phyloP scores from a whole-genome alignment of 1,140 invertebrate species.

The Macrostomum lignano region DNA sequence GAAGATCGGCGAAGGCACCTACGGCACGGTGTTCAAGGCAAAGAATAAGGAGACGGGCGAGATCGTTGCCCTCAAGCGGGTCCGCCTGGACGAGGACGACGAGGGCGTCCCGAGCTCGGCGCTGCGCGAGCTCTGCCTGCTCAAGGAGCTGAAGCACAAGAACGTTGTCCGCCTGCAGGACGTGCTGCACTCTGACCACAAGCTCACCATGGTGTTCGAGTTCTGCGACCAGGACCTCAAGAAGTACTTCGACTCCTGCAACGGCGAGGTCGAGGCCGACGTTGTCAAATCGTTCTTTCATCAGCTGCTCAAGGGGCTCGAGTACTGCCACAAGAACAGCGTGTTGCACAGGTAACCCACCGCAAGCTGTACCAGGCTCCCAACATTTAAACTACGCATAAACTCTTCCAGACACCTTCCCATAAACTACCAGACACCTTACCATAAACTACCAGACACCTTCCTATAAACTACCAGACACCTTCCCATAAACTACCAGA shows the following conservation, averaged over 20 bases:
- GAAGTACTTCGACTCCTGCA: constrained; percentile 94
- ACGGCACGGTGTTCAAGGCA: constrained; percentile 95
- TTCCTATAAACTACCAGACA: too few species aligned
- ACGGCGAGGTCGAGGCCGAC: constrained; percentile 40
- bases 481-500: too few species aligned
- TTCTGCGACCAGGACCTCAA: constrained; percentile 98
- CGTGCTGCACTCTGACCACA: constrained; percentile 87
- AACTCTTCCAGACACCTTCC: too few species aligned
- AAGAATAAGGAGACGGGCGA: constrained; percentile 84
- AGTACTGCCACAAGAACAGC: constrained; percentile 74
- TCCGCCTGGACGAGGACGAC: constrained; percentile 79
- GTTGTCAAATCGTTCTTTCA: constrained; percentile 37
- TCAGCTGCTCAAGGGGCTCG: constrained; percentile 63
- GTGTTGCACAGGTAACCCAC: too few species aligned
- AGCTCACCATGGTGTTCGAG: constrained; percentile 88
- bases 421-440: too few species aligned
- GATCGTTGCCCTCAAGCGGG: constrained; percentile 83
- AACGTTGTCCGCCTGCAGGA: constrained; percentile 87
- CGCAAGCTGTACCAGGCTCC: too few species aligned
- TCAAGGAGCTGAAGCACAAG: constrained; percentile 91
- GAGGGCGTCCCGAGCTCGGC: constrained; percentile 95
- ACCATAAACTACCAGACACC: too few species aligned
- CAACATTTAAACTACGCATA: too few species aligned
- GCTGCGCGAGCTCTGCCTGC: constrained; percentile 71
- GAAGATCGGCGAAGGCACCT: constrained; percentile 66